Percentiles rank a stretch among this genome's conserved stretches.
phyloP scores from a whole-genome alignment of 2,888 invertebrate genomes.

The Steinernema hermaphroditum region DNA sequence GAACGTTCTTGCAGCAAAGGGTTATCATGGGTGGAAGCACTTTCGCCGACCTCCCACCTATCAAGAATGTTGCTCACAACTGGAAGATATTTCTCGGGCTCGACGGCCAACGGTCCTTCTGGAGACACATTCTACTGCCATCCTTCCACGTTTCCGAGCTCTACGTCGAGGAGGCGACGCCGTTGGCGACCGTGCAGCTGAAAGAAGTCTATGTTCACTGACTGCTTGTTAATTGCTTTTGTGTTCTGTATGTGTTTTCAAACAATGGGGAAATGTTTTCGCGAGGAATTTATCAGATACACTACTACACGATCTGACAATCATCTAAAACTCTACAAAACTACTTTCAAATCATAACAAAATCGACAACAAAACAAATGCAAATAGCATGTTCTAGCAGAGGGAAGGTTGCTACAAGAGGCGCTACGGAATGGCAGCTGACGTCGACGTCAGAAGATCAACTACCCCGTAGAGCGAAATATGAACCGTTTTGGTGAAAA shows the following conservation, averaged over 20 bases:
- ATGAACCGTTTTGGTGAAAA: neutral
- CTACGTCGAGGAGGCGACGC: neutral
- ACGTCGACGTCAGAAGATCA: neutral
- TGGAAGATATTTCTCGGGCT: conserved; percentile 46
- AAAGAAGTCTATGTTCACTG: neutral
- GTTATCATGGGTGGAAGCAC: neutral
- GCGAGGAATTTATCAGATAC: conserved; percentile 2
- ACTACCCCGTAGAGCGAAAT: neutral
- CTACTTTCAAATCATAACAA: neutral
- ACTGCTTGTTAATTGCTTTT: neutral
- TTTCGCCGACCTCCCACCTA: neutral
- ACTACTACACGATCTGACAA: neutral
- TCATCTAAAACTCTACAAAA: neutral
- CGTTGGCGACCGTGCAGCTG: neutral
- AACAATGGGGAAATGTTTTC: neutral
- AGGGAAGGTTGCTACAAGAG: neutral
- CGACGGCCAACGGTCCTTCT: conserved; percentile 37
- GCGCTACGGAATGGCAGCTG: conserved; percentile 1
- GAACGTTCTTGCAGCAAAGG: neutral
- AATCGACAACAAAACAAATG: neutral
- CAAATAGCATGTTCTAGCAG: neutral
- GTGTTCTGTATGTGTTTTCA: too few relatives aligned
- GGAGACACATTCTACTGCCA: conserved; percentile 43
- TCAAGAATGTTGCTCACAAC: conserved; percentile 12
- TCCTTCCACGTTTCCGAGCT: conserved; percentile 28